A percentile compares a stretch with the other conserved stretches of the same genome.
These are phyloP conservation scores for Pangasius djambal DNA, from an alignment of 2,797 vertebrate species.

Conservation along the genomic window DNA sequence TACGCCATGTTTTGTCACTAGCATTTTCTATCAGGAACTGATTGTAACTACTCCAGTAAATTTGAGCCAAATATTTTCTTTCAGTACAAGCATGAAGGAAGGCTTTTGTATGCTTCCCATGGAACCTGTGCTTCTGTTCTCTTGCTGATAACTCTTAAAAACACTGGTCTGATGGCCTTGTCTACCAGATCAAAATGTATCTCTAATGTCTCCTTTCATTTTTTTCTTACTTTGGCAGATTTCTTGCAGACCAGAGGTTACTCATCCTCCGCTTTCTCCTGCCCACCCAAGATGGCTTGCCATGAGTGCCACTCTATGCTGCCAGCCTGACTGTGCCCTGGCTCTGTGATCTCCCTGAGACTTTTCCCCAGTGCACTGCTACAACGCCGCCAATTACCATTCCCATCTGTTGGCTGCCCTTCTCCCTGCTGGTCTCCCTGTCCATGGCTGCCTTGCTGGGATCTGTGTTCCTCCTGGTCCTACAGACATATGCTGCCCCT, in stretches of 20 bases:
- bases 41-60: slow-evolving; percentile 28
- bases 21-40: slow-evolving; percentile 14
- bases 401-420: slow-evolving; percentile 36
- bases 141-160: slow-evolving; percentile 38
- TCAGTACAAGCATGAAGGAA: slow-evolving; percentile 8
- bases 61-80: slow-evolving; percentile 62
- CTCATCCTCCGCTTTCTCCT: slow-evolving; percentile 64
- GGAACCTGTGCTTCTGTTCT: neutral
- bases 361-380: slow-evolving; percentile 29
- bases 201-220: slow-evolving; percentile 57
- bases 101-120: slow-evolving; percentile 19
- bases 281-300: slow-evolving; percentile 65
- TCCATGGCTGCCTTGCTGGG: slow-evolving; percentile 84
- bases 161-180: slow-evolving; percentile 40
- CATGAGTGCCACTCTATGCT: slow-evolving; percentile 61
- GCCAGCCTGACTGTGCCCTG: slow-evolving; percentile 47
- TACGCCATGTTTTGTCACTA: slow-evolving; percentile 37
- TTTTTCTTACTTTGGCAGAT: slow-evolving; percentile 70
- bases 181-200: slow-evolving; percentile 18
- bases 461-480: slow-evolving; percentile 82
- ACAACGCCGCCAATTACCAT: slow-evolving; percentile 35
- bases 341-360: slow-evolving; percentile 52
- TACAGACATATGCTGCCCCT: slow-evolving; percentile 76
- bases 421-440: slow-evolving; percentile 52
- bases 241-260: slow-evolving; percentile 69